Evolutionary conservation across 2,113 vertebrate species (phyloP).

Genomic region (Ginglymostoma cirratum): DNA sequence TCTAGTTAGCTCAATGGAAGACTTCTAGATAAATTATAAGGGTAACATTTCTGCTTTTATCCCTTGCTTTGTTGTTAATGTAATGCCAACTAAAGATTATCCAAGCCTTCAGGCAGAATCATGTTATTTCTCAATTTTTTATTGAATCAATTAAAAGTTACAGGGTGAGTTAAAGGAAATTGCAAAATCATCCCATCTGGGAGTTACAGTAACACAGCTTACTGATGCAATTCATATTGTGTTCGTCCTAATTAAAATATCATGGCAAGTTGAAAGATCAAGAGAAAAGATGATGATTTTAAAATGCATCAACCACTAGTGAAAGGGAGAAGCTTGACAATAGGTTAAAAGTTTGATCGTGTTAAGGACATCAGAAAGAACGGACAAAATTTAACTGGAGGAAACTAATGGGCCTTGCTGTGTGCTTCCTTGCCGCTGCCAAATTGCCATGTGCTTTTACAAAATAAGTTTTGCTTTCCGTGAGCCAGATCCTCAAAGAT

Average conservation of each 20-base stretch:
- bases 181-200: background rate
- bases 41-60: background rate
- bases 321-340: background rate
- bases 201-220: background rate
- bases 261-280: background rate
- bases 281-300: background rate
- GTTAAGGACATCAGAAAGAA: background rate
- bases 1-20: background rate
- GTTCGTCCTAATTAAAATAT: background rate
- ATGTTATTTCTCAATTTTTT: background rate
- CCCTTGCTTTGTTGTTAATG: background rate
- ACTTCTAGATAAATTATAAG: background rate
- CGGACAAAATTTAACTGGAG: background rate
- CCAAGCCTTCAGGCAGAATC: too few species aligned
- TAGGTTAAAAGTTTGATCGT: background rate
- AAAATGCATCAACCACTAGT: background rate
- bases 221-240: background rate
- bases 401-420: background rate
- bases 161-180: background rate
- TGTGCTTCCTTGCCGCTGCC: background rate
- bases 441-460: too few species aligned
- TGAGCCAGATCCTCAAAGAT: background rate
- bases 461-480: background rate
- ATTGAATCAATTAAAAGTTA: background rate
- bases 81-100: background rate